Evolutionary conservation across 2,888 invertebrate species (phyloP).

Genomic region (Conus canariensis): DNA sequence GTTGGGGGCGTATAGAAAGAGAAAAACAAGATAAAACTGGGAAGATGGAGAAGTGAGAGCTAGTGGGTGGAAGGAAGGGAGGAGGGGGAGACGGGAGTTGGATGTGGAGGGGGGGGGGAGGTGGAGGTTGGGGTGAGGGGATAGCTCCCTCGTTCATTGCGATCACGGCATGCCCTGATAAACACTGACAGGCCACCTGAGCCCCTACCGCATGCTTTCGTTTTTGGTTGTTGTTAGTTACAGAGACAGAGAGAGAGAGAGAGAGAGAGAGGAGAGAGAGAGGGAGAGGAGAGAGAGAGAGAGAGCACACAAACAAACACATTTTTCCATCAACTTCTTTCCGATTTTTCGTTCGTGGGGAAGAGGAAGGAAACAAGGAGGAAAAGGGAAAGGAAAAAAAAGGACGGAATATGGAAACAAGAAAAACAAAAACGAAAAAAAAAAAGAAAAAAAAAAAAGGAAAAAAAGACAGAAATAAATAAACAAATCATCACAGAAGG

Average conservation of each 20-base stretch:
- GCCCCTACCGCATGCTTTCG: neutral
- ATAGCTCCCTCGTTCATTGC: neutral
- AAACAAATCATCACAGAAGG: too few species aligned
- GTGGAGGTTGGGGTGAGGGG: neutral
- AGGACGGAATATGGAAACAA: too few species aligned
- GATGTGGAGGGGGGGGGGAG: neutral
- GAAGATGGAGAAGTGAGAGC: neutral
- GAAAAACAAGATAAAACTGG: neutral
- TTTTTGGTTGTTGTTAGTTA: neutral
- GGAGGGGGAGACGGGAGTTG: neutral
- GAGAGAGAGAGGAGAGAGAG: neutral
- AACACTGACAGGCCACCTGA: neutral
- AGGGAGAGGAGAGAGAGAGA: neutral
- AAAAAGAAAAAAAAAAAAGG: too few species aligned
- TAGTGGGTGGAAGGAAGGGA: neutral
- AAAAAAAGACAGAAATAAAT: too few species aligned
- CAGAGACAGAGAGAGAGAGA: neutral
- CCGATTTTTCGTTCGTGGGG: too few species aligned
- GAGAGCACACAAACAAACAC: too few species aligned
- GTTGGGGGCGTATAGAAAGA: neutral
- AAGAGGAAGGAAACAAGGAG: too few species aligned
- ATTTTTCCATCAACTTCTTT: too few species aligned
- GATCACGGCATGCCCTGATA: neutral
- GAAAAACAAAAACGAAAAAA: too few species aligned
- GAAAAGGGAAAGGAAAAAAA: too few species aligned